Conservation (phyloP, 2,113 vertebrate species). For the Narcine bancroftii region DNA sequence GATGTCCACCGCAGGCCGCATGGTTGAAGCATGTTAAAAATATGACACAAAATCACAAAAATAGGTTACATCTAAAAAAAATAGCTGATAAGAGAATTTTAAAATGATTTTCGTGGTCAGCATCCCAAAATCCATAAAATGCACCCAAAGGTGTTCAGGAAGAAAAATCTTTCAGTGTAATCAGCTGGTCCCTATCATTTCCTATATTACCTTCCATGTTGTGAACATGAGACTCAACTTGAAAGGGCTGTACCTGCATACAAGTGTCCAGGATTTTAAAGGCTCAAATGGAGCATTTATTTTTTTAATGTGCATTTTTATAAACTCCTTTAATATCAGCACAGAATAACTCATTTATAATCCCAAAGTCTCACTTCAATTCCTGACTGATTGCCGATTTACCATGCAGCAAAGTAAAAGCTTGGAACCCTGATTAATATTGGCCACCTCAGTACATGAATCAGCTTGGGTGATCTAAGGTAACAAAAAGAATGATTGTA, state of each 20-base stretch:
- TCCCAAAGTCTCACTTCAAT: neutral
- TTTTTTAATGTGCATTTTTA: neutral
- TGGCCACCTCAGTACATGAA: neutral
- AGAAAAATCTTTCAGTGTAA: no score
- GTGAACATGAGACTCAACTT: neutral
- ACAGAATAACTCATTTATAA: neutral
- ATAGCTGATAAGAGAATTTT: no score
- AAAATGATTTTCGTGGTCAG: no score
- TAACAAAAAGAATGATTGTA: neutral
- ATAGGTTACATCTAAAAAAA: no score
- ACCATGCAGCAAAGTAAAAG: neutral
- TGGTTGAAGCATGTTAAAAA: no score
- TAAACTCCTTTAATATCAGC: neutral
- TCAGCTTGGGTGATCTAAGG: neutral
- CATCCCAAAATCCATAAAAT: no score
- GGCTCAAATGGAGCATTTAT: neutral
- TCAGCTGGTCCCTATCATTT: neutral
- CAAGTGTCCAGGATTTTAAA: neutral
- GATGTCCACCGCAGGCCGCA: no score
- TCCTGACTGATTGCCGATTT: neutral
- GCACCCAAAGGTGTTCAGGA: no score
- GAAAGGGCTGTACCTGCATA: neutral
- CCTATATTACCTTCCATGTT: neutral
- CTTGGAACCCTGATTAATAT: neutral
- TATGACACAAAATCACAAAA: no score